phyloP scores from a whole-genome alignment of 2,888 invertebrate genomes.

The Sinelater perroti region DNA sequence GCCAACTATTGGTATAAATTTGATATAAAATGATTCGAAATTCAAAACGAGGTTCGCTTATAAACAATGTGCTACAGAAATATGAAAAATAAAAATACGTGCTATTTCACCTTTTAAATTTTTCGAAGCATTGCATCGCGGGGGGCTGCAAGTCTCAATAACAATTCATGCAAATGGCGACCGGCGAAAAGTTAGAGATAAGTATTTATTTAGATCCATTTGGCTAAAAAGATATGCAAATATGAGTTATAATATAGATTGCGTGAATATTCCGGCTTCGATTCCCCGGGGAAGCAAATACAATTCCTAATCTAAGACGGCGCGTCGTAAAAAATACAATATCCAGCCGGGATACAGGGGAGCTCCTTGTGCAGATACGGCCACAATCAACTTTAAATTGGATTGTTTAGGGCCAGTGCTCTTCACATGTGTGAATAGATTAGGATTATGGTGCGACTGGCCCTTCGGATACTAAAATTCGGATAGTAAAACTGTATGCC shows the following conservation, averaged over 20 bases:
- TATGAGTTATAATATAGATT: slow-evolving; percentile 57
- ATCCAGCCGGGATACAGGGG: slow-evolving; percentile 43
- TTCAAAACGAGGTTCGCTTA: no score
- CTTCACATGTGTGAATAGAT: slow-evolving; percentile 52
- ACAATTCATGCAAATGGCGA: slow-evolving; percentile 47
- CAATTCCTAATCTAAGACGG: slow-evolving; percentile 54
- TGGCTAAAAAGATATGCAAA: slow-evolving; percentile 56
- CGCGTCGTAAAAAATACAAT: slow-evolving; percentile 57
- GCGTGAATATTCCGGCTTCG: slow-evolving; percentile 52
- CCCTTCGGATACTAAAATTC: slow-evolving; percentile 55
- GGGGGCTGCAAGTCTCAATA: slow-evolving; percentile 23
- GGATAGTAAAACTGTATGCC: slow-evolving; percentile 49
- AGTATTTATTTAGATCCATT: slow-evolving; percentile 57
- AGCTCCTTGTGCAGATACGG: slow-evolving; percentile 40
- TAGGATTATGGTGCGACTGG: slow-evolving; percentile 51
- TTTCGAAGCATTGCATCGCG: no score
- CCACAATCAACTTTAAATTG: slow-evolving; percentile 51
- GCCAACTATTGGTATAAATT: no score
- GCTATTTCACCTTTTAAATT: no score
- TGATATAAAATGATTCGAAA: no score
- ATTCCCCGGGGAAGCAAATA: slow-evolving; percentile 50
- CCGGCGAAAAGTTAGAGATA: slow-evolving; percentile 50
- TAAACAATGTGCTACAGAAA: no score
- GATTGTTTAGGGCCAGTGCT: slow-evolving; percentile 50
- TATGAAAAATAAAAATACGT: no score